phyloP scores from a whole-genome alignment of 2,113 vertebrate genomes.

The Nycticryphes semicollaris region DNA sequence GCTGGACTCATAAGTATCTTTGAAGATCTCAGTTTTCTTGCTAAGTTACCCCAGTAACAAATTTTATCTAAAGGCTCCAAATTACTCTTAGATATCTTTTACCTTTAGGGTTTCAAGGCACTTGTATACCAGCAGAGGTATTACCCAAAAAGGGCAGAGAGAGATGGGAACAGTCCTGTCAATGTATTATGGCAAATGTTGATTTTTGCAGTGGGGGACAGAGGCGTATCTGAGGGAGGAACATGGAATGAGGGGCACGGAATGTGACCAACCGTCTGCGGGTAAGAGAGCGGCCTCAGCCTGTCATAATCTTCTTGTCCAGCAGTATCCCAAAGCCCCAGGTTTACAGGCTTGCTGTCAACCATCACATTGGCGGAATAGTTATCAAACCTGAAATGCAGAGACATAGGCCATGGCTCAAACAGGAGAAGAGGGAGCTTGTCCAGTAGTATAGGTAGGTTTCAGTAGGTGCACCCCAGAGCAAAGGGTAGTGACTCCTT shows the following conservation, averaged over 20 bases:
- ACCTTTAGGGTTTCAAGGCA: background rate
- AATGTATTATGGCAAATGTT: background rate
- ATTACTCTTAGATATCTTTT: background rate
- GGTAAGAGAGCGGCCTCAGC: slow-evolving; percentile 83
- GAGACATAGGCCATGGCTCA: background rate
- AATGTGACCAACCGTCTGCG: slow-evolving; percentile 75
- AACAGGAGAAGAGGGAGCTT: background rate
- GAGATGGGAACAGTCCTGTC: background rate
- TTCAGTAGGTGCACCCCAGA: background rate
- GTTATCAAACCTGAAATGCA: slow-evolving; percentile 80
- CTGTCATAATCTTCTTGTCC: slow-evolving; percentile 92
- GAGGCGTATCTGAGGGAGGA: background rate
- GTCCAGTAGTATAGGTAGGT: background rate
- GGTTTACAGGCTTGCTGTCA: slow-evolving; percentile 85
- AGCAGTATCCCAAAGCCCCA: slow-evolving; percentile 87
- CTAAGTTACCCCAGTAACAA: background rate
- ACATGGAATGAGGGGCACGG: background rate
- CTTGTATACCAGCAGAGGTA: background rate
- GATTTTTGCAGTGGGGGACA: background rate
- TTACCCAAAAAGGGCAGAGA: background rate
- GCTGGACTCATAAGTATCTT: background rate
- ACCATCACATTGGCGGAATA: slow-evolving; percentile 87
- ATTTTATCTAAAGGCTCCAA: background rate
- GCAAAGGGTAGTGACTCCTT: background rate
- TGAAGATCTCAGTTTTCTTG: background rate